phyloP scores from a whole-genome alignment of 35 echinoderm and acorn worm species.

The Ophiothrix spiculata region DNA sequence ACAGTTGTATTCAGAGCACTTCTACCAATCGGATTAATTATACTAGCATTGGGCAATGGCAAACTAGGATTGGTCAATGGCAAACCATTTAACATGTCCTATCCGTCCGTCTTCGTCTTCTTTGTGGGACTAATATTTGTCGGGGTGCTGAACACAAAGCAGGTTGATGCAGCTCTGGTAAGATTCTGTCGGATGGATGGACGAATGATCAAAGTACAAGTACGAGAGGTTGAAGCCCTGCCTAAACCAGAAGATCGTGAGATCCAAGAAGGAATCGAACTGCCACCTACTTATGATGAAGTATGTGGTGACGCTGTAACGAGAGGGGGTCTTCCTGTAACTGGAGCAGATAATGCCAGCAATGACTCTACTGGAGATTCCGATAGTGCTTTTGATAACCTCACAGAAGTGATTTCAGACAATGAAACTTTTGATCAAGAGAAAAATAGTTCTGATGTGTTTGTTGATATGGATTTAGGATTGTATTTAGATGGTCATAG shows the following conservation, averaged over 20 bases:
- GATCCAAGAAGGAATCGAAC: neutral
- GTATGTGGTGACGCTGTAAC: slow-evolving; percentile 16
- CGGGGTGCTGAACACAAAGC: slow-evolving; percentile 29
- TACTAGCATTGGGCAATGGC: slow-evolving; percentile 18
- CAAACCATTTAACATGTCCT: slow-evolving; percentile 28
- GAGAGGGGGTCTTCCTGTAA: too few relatives aligned
- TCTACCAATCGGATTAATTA: slow-evolving; percentile 11
- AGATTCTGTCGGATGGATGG: neutral
- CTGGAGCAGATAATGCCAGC: too few relatives aligned
- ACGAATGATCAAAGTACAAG: neutral
- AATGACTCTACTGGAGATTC: too few relatives aligned
- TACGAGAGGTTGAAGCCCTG: neutral
- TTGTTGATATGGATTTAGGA: too few relatives aligned
- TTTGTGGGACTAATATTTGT: slow-evolving; percentile 29
- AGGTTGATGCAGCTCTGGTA: slow-evolving; percentile 3
- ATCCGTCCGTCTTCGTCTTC: slow-evolving; percentile 30
- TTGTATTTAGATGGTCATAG: too few relatives aligned
- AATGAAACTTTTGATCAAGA: too few relatives aligned
- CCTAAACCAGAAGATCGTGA: slow-evolving; percentile 27
- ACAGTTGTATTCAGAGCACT: slow-evolving; percentile 21
- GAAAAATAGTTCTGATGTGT: too few relatives aligned
- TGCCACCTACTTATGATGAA: slow-evolving; percentile 27
- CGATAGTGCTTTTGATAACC: too few relatives aligned
- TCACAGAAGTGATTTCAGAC: too few relatives aligned
- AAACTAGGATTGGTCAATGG: slow-evolving; percentile 22